These are phyloP conservation scores for Monomorium pharaonis DNA, from an alignment of 1,140 invertebrate species.

Conservation along the genomic window DNA sequence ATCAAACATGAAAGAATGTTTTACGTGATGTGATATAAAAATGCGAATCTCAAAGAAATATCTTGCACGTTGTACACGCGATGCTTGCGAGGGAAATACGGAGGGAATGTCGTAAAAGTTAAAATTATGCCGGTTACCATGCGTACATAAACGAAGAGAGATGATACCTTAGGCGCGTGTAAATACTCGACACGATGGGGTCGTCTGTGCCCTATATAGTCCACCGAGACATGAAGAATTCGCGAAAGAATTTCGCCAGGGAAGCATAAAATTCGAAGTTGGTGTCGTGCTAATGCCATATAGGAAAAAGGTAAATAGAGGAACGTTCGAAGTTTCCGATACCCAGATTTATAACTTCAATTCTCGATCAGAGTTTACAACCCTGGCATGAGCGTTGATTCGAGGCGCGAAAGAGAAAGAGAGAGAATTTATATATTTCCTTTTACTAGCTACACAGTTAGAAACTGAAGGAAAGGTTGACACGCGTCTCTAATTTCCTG, in stretches of 20 bases:
- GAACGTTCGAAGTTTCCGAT: not conserved
- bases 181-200: constrained; percentile 57
- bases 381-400: not conserved
- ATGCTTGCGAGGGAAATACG: not conserved
- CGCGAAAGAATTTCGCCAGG: constrained; percentile 49
- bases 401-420: too few species aligned
- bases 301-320: not conserved
- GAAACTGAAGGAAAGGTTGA: not conserved
- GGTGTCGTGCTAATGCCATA: not conserved
- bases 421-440: not conserved
- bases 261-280: constrained; percentile 38
- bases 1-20: not conserved
- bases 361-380: not conserved
- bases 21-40: not conserved
- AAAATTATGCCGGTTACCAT: constrained; percentile 55
- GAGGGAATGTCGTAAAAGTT: constrained; percentile 59
- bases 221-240: constrained; percentile 48
- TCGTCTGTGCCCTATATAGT: constrained; percentile 21
- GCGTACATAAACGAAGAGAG: constrained; percentile 32
- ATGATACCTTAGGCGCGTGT: constrained; percentile 57
- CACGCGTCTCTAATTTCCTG: not conserved
- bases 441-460: not conserved
- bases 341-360: not conserved
- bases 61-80: not conserved
- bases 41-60: constrained; percentile 32